Conservation (phyloP, 2,113 vertebrate genomes). For the Grantiella picta region DNA sequence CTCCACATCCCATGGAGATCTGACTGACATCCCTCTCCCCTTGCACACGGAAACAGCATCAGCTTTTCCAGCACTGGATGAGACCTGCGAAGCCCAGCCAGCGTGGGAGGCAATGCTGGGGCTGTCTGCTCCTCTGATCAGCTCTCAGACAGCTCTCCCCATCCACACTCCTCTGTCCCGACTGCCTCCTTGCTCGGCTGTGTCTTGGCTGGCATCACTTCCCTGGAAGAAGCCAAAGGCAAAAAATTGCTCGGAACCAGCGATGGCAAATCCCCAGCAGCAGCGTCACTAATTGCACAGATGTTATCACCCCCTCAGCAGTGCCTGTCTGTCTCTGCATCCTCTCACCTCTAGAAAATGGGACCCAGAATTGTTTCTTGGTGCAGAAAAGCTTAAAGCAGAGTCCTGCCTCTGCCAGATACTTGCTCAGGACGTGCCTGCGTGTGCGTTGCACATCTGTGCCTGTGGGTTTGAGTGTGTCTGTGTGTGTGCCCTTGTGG, state of each 20-base stretch:
- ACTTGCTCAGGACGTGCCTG: not conserved
- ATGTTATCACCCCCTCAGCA: not conserved
- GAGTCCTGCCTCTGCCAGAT: not conserved
- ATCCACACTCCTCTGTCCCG: not conserved
- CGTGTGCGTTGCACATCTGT: not conserved
- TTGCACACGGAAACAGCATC: accelerated
- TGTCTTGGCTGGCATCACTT: not conserved
- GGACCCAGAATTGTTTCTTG: not conserved
- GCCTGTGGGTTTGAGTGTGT: not conserved
- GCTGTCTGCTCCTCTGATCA: not conserved
- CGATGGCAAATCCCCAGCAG: not conserved
- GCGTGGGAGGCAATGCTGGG: not conserved
- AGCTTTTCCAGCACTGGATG: accelerated
- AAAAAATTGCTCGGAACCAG: not conserved
- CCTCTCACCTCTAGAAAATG: not conserved
- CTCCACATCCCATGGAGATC: not conserved
- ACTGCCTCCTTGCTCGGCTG: not conserved
- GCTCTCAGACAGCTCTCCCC: not conserved
- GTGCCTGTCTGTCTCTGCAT: not conserved
- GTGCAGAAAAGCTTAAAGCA: not conserved
- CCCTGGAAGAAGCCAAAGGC: not conserved
- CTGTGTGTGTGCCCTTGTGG: not conserved
- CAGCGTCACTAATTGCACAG: not conserved
- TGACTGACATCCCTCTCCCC: not conserved
- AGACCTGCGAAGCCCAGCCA: not conserved